Conservation (phyloP, 2,113 vertebrate genomes). For the Podarcis muralis region DNA sequence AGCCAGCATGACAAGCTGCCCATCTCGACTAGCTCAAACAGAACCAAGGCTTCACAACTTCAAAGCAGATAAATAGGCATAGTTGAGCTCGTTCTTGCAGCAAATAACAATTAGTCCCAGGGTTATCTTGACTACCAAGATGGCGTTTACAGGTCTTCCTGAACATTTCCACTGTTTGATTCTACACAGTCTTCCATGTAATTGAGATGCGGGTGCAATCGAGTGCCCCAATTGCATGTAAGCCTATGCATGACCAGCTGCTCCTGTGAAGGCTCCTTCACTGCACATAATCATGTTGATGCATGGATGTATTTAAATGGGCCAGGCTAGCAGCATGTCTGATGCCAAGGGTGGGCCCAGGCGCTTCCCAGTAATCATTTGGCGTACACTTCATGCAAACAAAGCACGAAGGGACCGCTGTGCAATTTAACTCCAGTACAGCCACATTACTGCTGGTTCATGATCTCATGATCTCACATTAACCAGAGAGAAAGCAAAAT, state of each 20-base stretch:
- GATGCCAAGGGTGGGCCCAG: not conserved
- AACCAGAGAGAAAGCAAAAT: not conserved
- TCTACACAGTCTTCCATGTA: not conserved
- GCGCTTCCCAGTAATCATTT: not conserved
- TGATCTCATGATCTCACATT: not conserved
- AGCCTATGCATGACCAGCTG: not conserved
- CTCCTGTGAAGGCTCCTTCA: not conserved
- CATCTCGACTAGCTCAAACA: too few species aligned
- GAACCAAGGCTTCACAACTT: too few species aligned
- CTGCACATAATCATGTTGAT: not conserved
- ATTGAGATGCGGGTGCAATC: not conserved
- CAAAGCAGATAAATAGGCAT: too few species aligned
- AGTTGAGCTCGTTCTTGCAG: too few species aligned
- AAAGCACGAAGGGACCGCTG: not conserved
- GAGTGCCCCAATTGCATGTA: not conserved
- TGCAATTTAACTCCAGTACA: not conserved
- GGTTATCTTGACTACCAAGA: too few species aligned
- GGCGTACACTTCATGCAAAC: not conserved
- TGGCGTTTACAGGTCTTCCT: too few species aligned
- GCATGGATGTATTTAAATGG: not conserved
- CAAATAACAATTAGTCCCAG: too few species aligned
- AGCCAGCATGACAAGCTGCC: too few species aligned
- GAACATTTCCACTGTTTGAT: too few species aligned
- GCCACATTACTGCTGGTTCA: not conserved
- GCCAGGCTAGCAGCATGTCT: not conserved